Conservation (phyloP, 2,888 invertebrate species). For the Halictus quadricinctus region DNA sequence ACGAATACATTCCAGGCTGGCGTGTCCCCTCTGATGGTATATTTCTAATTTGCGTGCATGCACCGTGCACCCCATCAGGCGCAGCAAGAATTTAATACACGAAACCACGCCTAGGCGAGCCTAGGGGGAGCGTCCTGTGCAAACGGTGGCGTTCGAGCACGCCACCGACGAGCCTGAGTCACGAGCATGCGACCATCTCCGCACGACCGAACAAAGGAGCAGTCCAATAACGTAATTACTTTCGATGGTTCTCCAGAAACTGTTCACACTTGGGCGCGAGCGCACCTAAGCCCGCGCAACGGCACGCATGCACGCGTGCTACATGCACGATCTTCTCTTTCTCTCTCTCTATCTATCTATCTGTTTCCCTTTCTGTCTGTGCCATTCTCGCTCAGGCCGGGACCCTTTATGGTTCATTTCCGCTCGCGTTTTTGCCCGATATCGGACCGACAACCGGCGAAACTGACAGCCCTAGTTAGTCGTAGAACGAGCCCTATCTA, state of each 20-base stretch:
- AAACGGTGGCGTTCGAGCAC: constrained; percentile 45
- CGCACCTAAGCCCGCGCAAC: not conserved
- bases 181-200: constrained; percentile 34
- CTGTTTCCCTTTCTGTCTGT: not conserved
- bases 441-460: no score
- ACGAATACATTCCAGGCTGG: constrained; percentile 26
- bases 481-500: not conserved
- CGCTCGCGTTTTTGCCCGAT: constrained; percentile 6
- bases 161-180: constrained; percentile 23
- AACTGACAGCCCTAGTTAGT: constrained; percentile 15
- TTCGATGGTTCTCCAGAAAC: constrained; percentile 72
- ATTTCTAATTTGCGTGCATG: constrained; percentile 74
- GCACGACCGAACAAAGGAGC: constrained; percentile 55
- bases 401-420: not conserved
- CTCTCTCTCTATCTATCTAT: not conserved
- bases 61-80: constrained; percentile 53
- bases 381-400: not conserved
- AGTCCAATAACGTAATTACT: constrained; percentile 75
- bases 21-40: constrained; percentile 58
- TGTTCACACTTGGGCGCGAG: constrained; percentile 65
- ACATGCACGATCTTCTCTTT: not conserved
- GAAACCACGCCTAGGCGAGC: constrained; percentile 68
- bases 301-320: constrained; percentile 39
- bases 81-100: constrained; percentile 77
- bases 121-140: constrained; percentile 30